A percentile compares a stretch with the other conserved stretches of the same genome.
phyloP scores from a whole-genome alignment of 2,797 vertebrate species.

The Melanotaenia trifasciata region DNA sequence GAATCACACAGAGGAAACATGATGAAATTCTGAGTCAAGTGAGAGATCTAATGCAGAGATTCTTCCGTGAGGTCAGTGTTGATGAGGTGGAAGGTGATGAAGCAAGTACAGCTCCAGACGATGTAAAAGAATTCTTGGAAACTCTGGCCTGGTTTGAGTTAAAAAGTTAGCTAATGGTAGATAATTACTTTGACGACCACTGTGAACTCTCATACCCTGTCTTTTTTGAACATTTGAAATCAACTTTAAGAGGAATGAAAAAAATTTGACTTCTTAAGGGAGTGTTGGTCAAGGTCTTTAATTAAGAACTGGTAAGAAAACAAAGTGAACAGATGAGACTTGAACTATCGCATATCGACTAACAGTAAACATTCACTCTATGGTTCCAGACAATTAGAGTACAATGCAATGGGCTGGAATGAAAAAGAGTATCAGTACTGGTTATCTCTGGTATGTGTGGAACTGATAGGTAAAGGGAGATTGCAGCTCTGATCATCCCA shows the following conservation, averaged over 20 bases:
- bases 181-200: conserved; percentile 36
- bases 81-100: conserved; percentile 36
- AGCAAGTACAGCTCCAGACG: conserved; percentile 22
- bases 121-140: conserved; percentile 40
- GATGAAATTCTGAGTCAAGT: conserved; percentile 71
- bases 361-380: conserved; percentile 22
- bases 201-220: conserved; percentile 17
- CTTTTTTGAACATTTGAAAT: conserved; percentile 29
- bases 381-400: conserved; percentile 52
- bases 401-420: conserved; percentile 58
- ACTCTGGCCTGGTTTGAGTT: conserved; percentile 34
- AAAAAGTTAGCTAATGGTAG: conserved; percentile 41
- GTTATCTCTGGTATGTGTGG: conserved; percentile 81
- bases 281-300: conserved; percentile 42
- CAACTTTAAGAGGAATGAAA: conserved; percentile 21
- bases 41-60: conserved; percentile 31
- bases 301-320: conserved; percentile 31
- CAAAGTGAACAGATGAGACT: conserved; percentile 41
- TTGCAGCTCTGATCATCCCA: conserved; percentile 69
- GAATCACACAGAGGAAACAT: conserved; percentile 53
- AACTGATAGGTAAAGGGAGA: conserved; percentile 71
- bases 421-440: conserved; percentile 65
- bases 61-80: conserved; percentile 19
- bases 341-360: conserved; percentile 36
- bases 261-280: conserved; percentile 15